Evolutionary conservation across 2,888 invertebrate genomes (phyloP).

Genomic region (Cremastinae sp.): DNA sequence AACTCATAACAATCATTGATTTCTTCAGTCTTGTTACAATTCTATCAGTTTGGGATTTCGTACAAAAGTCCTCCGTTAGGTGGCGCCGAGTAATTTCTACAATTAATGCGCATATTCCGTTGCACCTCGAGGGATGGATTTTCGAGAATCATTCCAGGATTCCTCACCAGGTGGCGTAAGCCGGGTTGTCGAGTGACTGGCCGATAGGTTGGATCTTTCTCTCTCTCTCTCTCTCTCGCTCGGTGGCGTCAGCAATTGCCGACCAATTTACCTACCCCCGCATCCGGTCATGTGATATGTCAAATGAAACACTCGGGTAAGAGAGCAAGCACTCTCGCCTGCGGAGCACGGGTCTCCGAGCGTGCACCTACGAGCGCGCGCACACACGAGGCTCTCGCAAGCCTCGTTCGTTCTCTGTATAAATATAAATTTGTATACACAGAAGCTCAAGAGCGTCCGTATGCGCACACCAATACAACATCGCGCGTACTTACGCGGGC

Average conservation of each 20-base stretch:
- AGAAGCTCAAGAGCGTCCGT: constrained; percentile 15
- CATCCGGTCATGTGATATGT: constrained; percentile 79
- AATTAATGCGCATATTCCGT: not conserved
- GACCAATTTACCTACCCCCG: constrained; percentile 80
- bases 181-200: constrained; percentile 72
- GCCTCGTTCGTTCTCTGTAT: constrained; percentile 10
- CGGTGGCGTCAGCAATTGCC: constrained; percentile 80
- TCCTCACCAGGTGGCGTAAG: constrained; percentile 35
- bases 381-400: constrained; percentile 27
- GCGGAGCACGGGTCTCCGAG: too few species aligned
- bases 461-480: constrained; percentile 30
- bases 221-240: constrained; percentile 53
- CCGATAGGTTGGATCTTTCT: constrained; percentile 75
- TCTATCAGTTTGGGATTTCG: too few species aligned
- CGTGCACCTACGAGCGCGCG: constrained; percentile 8
- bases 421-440: constrained; percentile 32
- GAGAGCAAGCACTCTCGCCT: constrained; percentile 60
- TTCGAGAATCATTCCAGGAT: not conserved
- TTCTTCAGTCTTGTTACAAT: too few species aligned
- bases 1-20: too few species aligned
- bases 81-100: too few species aligned
- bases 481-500: constrained; percentile 69
- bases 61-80: not conserved
- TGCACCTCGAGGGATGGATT: not conserved
- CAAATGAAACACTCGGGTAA: constrained; percentile 74